Conservation (phyloP, 2,113 vertebrate species). For the Shinisaurus crocodilurus region DNA sequence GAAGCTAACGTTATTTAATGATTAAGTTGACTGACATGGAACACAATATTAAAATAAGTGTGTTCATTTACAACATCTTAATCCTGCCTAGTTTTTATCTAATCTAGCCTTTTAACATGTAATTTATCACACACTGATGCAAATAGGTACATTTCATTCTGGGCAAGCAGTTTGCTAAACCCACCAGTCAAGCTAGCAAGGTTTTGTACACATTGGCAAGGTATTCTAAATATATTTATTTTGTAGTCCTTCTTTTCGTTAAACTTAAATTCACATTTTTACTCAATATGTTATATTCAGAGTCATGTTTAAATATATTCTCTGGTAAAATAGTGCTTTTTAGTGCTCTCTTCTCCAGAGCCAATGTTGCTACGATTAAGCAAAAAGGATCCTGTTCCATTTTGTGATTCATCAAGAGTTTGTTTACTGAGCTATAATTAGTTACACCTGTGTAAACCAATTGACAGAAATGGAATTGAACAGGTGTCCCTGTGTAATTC, state of each 20-base stretch:
- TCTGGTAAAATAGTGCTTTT: neutral
- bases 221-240: neutral
- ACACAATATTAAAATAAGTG: neutral
- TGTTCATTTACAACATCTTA: neutral
- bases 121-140: neutral
- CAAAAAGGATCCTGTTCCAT: slow-evolving; percentile 5
- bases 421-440: slow-evolving; percentile 1
- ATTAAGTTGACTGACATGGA: neutral
- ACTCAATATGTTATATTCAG: neutral
- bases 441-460: neutral
- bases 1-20: neutral
- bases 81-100: neutral
- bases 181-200: too few relatives aligned
- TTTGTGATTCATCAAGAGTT: slow-evolving; percentile 11
- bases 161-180: neutral
- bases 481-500: neutral
- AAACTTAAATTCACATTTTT: neutral
- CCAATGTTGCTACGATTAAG: neutral
- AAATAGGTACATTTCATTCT: neutral
- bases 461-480: neutral
- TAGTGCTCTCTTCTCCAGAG: neutral
- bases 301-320: neutral
- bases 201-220: neutral
- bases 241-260: neutral
- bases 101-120: neutral